These are phyloP conservation scores for Odocoileus virginianus DNA, from an alignment of 2,113 vertebrate genomes.

Conservation along the genomic window DNA sequence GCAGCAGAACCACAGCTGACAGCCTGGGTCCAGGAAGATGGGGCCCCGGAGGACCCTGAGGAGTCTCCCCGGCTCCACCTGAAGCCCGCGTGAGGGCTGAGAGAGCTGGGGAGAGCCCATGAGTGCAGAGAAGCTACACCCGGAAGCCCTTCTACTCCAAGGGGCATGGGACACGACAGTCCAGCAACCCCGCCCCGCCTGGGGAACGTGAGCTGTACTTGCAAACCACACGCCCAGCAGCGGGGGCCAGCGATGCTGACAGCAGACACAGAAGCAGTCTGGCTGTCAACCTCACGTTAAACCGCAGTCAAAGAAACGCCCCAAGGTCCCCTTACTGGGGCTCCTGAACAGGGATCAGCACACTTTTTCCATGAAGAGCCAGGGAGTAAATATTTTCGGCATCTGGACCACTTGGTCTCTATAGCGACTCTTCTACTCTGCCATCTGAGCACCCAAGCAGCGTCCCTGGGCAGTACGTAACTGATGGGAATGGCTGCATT, in stretches of 20 bases:
- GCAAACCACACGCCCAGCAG: not conserved
- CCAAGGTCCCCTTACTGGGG: too few relatives aligned
- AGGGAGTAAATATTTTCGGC: not conserved
- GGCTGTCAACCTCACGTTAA: not conserved
- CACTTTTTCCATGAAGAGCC: not conserved
- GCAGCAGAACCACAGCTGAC: not conserved
- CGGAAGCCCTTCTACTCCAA: not conserved
- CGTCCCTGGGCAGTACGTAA: not conserved
- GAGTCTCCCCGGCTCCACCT: not conserved
- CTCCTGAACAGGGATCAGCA: not conserved
- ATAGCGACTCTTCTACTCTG: not conserved
- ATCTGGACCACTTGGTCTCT: not conserved
- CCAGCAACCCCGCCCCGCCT: not conserved
- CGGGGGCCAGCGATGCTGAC: not conserved
- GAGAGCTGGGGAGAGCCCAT: rapidly evolving
- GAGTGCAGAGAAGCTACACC: not conserved
- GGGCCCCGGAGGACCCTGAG: not conserved
- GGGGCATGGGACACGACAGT: rapidly evolving
- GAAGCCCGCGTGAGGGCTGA: not conserved
- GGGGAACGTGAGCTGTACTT: not conserved
- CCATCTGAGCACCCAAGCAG: not conserved
- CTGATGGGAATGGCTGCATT: not conserved
- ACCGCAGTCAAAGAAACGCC: not conserved
- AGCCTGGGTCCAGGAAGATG: not conserved
- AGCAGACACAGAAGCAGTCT: not conserved